Percentiles rank a stretch among this genome's conserved stretches.
phyloP scores from a whole-genome alignment of 2,797 vertebrate genomes.

The Natrix natrix region DNA sequence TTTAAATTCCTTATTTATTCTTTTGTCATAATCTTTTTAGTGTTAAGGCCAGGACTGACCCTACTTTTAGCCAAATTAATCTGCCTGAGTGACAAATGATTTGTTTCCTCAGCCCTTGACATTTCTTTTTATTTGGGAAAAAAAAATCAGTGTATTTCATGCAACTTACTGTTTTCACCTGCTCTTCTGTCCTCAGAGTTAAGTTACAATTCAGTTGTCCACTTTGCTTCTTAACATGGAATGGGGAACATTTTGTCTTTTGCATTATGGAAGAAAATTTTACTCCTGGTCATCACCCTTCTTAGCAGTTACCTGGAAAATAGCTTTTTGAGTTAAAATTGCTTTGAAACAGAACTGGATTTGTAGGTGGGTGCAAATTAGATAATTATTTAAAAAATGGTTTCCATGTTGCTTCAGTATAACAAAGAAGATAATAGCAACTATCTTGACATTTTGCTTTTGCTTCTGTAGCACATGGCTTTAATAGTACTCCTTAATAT shows the following conservation, averaged over 20 bases:
- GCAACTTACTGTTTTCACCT: not conserved
- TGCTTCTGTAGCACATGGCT: conserved; percentile 67
- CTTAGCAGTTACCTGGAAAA: not conserved
- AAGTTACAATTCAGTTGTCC: not conserved
- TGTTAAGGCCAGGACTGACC: not conserved
- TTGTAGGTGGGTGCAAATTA: rapidly evolving
- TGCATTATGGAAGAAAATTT: not conserved
- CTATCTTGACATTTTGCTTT: conserved; percentile 62
- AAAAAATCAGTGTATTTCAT: not conserved
- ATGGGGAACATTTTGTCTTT: not conserved
- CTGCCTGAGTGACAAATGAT: not conserved
- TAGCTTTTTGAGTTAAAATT: not conserved
- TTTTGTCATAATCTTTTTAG: conserved; percentile 1
- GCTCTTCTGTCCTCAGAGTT: not conserved
- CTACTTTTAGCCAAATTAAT: not conserved
- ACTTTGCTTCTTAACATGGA: not conserved
- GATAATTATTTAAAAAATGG: conserved; percentile 24
- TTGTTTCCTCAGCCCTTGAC: not conserved
- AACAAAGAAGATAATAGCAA: conserved; percentile 67
- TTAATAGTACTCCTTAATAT: conserved; percentile 72
- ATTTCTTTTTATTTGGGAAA: not conserved
- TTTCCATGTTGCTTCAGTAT: conserved; percentile 53
- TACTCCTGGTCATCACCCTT: not conserved
- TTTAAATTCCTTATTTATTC: not conserved
- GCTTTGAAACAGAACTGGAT: not conserved